phyloP scores from a whole-genome alignment of 2,113 vertebrate genomes.

The Oncorhynchus mykiss region DNA sequence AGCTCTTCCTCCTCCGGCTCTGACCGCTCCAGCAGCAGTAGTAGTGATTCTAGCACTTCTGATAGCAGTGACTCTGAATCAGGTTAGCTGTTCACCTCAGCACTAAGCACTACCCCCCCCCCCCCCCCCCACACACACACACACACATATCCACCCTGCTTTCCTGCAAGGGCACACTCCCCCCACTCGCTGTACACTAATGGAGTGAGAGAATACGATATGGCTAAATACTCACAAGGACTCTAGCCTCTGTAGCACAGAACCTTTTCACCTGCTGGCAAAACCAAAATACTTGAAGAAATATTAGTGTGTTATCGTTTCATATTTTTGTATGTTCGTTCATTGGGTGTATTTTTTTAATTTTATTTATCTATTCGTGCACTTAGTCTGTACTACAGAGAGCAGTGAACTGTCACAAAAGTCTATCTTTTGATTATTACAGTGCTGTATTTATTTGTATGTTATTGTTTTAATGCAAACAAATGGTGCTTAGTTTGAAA shows the following conservation, averaged over 20 bases:
- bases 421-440: not conserved
- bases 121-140: not conserved
- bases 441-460: not conserved
- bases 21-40: slow-evolving; percentile 59
- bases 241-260: slow-evolving; percentile 5
- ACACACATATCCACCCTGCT: not conserved
- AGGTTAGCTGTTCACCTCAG: slow-evolving; percentile 75
- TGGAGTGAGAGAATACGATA: not conserved
- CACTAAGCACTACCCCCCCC: slow-evolving; percentile 1
- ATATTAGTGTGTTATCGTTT: not conserved
- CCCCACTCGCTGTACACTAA: not conserved
- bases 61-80: slow-evolving; percentile 83
- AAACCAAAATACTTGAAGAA: slow-evolving; percentile 30
- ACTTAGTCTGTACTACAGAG: not conserved
- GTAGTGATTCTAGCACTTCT: slow-evolving; percentile 72
- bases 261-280: slow-evolving; percentile 25
- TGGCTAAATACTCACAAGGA: not conserved
- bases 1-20: slow-evolving; percentile 52
- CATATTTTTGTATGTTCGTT: no score
- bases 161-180: not conserved
- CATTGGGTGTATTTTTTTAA: slow-evolving; percentile 16
- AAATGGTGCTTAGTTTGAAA: slow-evolving; percentile 22
- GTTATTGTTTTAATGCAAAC: not conserved
- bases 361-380: not conserved
- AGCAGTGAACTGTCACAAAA: slow-evolving; percentile 5